These are phyloP conservation scores for Ammodramus savannarum DNA, from an alignment of 2,113 vertebrate genomes.

Conservation along the genomic window DNA sequence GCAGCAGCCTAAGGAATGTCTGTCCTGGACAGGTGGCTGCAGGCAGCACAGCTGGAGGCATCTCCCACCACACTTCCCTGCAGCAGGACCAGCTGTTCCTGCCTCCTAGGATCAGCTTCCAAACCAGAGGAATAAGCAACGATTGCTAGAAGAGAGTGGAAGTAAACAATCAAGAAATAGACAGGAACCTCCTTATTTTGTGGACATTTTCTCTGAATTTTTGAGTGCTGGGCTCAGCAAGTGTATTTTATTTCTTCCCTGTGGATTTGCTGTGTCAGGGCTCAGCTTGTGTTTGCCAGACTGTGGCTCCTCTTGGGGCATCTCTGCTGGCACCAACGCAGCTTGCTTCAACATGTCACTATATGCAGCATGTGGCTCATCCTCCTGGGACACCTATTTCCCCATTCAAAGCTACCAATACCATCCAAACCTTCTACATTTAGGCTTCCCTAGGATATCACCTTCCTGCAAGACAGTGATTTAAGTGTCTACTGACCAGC, in stretches of 20 bases:
- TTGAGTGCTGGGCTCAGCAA: not conserved
- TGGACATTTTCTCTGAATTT: not conserved
- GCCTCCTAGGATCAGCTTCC: not conserved
- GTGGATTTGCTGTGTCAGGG: not conserved
- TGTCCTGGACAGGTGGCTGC: not conserved
- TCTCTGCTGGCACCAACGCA: rapidly evolving
- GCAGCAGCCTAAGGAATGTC: not conserved
- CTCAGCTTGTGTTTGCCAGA: not conserved
- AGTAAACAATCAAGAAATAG: not conserved
- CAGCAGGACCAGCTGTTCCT: not conserved
- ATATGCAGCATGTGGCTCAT: rapidly evolving
- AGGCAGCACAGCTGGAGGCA: not conserved
- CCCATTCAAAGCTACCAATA: not conserved
- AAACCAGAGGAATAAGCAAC: not conserved
- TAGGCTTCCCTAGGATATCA: not conserved
- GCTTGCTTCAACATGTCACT: not conserved
- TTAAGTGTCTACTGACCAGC: not conserved
- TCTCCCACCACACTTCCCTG: not conserved
- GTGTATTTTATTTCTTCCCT: not conserved
- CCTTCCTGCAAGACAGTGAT: not conserved
- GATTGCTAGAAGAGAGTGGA: not conserved
- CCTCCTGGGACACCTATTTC: not conserved
- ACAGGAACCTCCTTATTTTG: not conserved
- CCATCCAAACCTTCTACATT: not conserved
- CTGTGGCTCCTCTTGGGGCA: not conserved